These are phyloP conservation scores for Lycodopsis pacificus DNA, from an alignment of 2,797 vertebrate genomes.

Conservation along the genomic window DNA sequence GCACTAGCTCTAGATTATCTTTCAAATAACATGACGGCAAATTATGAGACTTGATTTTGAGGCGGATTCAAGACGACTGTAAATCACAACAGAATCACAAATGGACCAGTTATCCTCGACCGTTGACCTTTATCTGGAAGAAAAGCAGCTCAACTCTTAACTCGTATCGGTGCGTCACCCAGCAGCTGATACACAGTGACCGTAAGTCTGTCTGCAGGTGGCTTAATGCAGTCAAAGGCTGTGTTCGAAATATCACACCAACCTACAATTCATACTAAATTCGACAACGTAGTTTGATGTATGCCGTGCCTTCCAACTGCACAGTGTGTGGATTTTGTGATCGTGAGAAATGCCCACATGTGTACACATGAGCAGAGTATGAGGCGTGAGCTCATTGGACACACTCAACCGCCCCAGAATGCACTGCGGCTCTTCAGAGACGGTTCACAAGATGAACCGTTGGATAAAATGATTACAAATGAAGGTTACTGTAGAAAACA, in stretches of 20 bases:
- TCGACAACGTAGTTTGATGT: background rate
- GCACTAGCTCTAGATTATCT: background rate
- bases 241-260: background rate
- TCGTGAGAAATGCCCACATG: background rate
- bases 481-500: background rate
- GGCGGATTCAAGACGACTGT: background rate
- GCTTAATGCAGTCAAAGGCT: background rate
- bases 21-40: constrained; percentile 14
- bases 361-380: background rate
- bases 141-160: background rate
- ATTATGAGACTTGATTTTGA: background rate
- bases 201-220: background rate
- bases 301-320: background rate
- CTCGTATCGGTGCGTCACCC: background rate
- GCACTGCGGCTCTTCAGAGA: background rate
- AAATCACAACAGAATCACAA: constrained; percentile 17
- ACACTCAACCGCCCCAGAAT: background rate
- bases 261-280: background rate
- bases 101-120: background rate
- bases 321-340: background rate
- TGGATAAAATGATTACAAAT: background rate
- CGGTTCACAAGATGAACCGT: background rate
- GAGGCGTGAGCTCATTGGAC: background rate
- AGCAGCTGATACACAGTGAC: background rate
- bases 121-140: background rate